phyloP scores from a whole-genome alignment of 2,797 vertebrate species.

The Prionace glauca region DNA sequence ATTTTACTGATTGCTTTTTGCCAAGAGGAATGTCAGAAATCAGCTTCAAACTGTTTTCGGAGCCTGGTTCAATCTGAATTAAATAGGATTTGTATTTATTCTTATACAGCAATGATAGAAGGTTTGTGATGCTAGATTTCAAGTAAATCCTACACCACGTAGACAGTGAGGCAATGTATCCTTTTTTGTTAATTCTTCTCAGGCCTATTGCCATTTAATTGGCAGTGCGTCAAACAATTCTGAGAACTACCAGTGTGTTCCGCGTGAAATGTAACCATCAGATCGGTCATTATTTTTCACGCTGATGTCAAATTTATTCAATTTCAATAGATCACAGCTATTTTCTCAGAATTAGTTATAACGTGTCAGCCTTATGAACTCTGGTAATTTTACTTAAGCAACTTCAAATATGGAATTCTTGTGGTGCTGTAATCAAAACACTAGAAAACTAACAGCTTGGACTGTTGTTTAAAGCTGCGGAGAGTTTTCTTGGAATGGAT shows the following conservation, averaged over 20 bases:
- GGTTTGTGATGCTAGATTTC: neutral
- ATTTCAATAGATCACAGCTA: neutral
- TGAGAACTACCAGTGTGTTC: neutral
- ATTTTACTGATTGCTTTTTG: neutral
- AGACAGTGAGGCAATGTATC: neutral
- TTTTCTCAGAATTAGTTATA: neutral
- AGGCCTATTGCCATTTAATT: neutral
- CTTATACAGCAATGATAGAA: too few relatives aligned
- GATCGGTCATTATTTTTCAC: neutral
- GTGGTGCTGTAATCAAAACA: neutral
- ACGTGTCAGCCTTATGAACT: neutral
- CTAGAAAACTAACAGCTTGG: neutral
- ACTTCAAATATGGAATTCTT: neutral
- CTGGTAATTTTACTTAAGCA: neutral
- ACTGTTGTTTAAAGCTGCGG: neutral
- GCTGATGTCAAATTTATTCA: neutral
- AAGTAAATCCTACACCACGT: neutral
- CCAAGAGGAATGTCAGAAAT: neutral
- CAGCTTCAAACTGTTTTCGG: neutral
- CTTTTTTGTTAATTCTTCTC: neutral
- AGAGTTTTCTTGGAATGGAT: neutral
- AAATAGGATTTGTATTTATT: neutral
- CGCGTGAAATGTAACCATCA: neutral
- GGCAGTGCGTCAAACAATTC: constrained; percentile 1
- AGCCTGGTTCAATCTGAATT: neutral